Evolutionary conservation across 1,140 invertebrate genomes (phyloP).

Genomic region (Lepidurus apus): DNA sequence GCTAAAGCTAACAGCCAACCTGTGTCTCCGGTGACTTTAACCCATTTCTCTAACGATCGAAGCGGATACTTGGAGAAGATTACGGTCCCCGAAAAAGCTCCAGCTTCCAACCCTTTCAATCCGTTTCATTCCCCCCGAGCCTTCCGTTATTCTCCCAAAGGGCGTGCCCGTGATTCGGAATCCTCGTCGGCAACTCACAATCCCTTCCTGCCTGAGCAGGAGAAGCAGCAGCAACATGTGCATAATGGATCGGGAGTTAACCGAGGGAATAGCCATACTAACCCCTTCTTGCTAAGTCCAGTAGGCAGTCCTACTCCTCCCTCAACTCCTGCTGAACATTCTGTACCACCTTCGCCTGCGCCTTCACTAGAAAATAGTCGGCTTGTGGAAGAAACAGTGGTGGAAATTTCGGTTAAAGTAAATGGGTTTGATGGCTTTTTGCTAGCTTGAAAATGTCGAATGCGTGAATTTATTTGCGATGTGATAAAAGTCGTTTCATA

Average conservation of each 20-base stretch:
- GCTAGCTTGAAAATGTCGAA: not conserved
- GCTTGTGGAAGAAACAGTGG: constrained; percentile 20
- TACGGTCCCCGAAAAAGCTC: constrained; percentile 37
- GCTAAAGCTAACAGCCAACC: constrained; percentile 38
- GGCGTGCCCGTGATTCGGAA: not conserved
- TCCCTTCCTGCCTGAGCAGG: not conserved
- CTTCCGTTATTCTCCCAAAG: not conserved
- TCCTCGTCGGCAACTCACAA: not conserved
- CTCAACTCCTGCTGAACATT: not conserved
- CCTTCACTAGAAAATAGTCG: constrained; percentile 25
- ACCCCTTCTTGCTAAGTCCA: not conserved
- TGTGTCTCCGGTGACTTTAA: constrained; percentile 49
- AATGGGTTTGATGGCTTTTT: constrained; percentile 27
- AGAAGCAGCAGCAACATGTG: not conserved
- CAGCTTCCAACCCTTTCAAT: constrained; percentile 9
- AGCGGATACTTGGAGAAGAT: constrained; percentile 48
- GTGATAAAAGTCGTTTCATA: not conserved
- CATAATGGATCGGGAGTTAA: not conserved
- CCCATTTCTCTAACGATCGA: constrained; percentile 51
- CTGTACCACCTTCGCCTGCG: constrained; percentile 15
- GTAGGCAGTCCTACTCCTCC: not conserved
- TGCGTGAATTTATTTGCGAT: not conserved
- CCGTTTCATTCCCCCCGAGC: not conserved
- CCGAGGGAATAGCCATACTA: not conserved
- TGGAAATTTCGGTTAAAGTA: not conserved